These are phyloP conservation scores for Gonatopus flavifemur DNA, from an alignment of 1,140 invertebrate genomes.

Conservation along the genomic window DNA sequence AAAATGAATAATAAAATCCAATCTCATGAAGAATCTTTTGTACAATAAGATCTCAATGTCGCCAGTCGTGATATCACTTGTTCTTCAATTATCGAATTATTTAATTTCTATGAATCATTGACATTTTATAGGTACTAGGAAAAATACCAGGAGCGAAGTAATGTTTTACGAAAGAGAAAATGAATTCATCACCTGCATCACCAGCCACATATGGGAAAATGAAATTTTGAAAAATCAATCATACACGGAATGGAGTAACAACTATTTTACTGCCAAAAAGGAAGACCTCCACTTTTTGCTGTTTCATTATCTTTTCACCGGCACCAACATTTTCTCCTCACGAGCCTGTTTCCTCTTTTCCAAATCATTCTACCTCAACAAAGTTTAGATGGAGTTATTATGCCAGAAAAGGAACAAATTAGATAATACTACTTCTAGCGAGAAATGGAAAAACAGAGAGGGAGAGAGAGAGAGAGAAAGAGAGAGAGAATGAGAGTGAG, in stretches of 20 bases:
- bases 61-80: no score
- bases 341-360: conserved; percentile 33
- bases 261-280: conserved; percentile 39
- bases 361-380: conserved; percentile 42
- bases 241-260: conserved; percentile 23
- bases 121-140: conserved; percentile 54
- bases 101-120: background rate
- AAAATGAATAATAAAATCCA: no score
- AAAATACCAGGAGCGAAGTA: conserved; percentile 68
- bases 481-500: no score
- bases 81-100: no score
- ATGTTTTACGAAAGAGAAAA: conserved; percentile 12
- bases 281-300: conserved; percentile 33
- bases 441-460: no score
- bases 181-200: background rate
- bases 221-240: conserved; percentile 16
- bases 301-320: conserved; percentile 17
- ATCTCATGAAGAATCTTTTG: no score
- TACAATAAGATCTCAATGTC: no score
- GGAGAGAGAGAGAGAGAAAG: no score
- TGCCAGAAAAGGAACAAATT: no score
- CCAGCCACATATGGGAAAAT: conserved; percentile 15
- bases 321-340: no score
- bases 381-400: conserved; percentile 20
- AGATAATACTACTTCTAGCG: no score